phyloP scores from a whole-genome alignment of 1,140 invertebrate genomes.

The Dinoponera quadriceps region DNA sequence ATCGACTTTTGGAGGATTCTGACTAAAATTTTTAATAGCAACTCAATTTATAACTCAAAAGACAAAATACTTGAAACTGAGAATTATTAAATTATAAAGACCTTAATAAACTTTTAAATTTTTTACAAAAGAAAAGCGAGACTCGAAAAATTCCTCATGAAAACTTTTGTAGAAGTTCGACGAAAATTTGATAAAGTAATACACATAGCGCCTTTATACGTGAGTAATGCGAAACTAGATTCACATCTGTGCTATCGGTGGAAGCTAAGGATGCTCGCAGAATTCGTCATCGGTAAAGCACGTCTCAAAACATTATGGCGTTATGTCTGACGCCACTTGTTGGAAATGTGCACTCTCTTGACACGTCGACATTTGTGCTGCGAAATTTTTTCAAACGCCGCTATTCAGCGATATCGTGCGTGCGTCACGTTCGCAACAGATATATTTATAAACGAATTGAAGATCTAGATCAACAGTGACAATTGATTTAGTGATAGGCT shows the following conservation, averaged over 20 bases:
- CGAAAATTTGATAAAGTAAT: neutral
- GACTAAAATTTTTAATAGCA: neutral
- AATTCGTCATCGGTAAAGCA: slow-evolving; percentile 12
- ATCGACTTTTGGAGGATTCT: neutral
- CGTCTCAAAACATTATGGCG: slow-evolving; percentile 48
- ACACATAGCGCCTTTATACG: slow-evolving; percentile 37
- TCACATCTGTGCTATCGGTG: slow-evolving; percentile 25
- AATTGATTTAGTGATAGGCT: neutral
- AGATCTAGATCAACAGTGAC: neutral
- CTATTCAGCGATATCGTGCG: too few relatives aligned
- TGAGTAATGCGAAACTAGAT: neutral
- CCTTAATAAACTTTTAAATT: neutral
- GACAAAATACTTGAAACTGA: neutral
- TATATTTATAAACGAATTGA: neutral
- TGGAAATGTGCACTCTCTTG: slow-evolving; percentile 40
- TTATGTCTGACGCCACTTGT: slow-evolving; percentile 41
- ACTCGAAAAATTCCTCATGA: neutral
- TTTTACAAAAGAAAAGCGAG: neutral
- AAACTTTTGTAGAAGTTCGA: neutral
- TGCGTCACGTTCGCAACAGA: neutral
- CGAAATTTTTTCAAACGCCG: neutral
- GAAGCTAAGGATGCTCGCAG: neutral
- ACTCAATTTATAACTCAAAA: neutral
- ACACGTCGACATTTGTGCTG: slow-evolving; percentile 31
- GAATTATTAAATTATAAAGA: neutral